phyloP scores from a whole-genome alignment of 2,113 vertebrate species.

The Nibea coibor region DNA sequence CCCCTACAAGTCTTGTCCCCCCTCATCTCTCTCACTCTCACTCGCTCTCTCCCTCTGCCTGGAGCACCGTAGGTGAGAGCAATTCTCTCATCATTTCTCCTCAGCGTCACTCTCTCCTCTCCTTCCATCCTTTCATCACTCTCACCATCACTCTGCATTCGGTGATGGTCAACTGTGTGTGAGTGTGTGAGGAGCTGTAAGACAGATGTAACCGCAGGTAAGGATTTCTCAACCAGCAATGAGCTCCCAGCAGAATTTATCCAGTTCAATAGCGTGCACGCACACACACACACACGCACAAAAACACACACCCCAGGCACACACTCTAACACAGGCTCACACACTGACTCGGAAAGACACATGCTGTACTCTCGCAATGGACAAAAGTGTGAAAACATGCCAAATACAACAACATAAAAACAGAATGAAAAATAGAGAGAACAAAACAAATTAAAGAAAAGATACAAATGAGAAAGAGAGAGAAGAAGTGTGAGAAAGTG shows the following conservation, averaged over 20 bases:
- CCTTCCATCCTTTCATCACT: slow-evolving; percentile 62
- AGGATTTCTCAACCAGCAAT: slow-evolving; percentile 67
- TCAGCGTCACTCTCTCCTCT: slow-evolving; percentile 57
- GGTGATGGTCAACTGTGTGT: slow-evolving; percentile 17
- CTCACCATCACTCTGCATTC: slow-evolving; percentile 57
- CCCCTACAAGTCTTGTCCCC: slow-evolving; percentile 40
- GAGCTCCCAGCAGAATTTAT: slow-evolving; percentile 69
- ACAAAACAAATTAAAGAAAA: neutral
- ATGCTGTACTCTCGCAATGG: neutral
- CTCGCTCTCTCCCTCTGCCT: slow-evolving; percentile 52
- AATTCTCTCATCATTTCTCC: slow-evolving; percentile 70
- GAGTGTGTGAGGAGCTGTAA: slow-evolving; percentile 28
- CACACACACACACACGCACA: neutral
- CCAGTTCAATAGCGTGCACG: slow-evolving; percentile 43
- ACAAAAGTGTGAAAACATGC: slow-evolving; percentile 20
- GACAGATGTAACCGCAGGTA: slow-evolving; percentile 69
- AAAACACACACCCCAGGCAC: neutral
- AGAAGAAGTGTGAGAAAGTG: neutral
- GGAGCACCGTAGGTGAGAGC: slow-evolving; percentile 68
- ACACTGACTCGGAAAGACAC: slow-evolving; percentile 15
- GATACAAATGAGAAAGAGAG: neutral
- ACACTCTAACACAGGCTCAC: neutral
- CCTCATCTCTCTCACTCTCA: slow-evolving; percentile 36
- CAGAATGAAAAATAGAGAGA: neutral
- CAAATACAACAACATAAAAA: slow-evolving; percentile 17